A percentile compares a stretch with the other conserved stretches of the same genome.
phyloP scores from a whole-genome alignment of 2,888 invertebrate species.

The Galeruca laticollis region DNA sequence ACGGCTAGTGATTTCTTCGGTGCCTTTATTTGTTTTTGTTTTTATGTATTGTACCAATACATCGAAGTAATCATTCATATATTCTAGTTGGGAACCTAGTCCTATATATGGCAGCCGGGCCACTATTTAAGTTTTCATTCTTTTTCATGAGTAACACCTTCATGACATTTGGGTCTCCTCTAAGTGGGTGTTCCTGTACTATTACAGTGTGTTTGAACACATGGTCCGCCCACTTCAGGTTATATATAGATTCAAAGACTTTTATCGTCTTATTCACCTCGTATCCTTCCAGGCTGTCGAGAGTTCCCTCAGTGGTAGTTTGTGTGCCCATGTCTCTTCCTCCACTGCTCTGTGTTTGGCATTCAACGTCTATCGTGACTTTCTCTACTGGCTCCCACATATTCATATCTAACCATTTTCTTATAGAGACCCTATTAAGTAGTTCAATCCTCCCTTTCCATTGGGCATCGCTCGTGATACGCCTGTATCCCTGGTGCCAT shows the following conservation, averaged over 20 bases:
- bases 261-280: background rate
- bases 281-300: background rate
- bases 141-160: too few species aligned
- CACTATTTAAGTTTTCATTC: too few species aligned
- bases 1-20: background rate
- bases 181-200: background rate
- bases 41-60: background rate
- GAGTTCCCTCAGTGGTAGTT: background rate
- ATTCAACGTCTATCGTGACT: background rate
- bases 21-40: background rate
- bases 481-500: too few species aligned
- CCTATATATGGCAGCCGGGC: too few species aligned
- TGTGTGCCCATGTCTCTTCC: background rate
- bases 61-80: too few species aligned
- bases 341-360: background rate
- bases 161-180: too few species aligned
- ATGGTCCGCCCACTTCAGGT: background rate
- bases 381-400: too few species aligned
- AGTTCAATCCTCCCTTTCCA: too few species aligned
- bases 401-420: too few species aligned
- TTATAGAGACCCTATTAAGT: too few species aligned
- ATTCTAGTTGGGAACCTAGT: too few species aligned
- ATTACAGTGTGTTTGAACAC: background rate
- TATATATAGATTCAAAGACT: background rate
- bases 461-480: too few species aligned